Evolutionary conservation across 1,140 invertebrate genomes (phyloP), one percentile per base, ranked within the genome.

Genomic region (Solenopsis invicta): DNA sequence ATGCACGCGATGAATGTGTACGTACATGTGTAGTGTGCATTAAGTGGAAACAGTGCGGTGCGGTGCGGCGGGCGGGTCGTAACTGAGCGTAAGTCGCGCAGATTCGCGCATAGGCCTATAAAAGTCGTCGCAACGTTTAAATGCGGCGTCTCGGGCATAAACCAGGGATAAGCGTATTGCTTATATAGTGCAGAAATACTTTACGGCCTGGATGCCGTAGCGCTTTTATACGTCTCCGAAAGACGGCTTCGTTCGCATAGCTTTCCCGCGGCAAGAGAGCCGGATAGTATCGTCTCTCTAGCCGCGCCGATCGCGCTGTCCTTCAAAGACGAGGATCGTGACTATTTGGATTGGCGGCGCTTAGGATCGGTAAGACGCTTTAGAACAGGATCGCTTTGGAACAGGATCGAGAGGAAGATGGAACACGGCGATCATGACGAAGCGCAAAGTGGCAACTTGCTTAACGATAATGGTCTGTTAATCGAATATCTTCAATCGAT

Each of bases 111-210:
- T 72, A 66, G 59, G 89, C 81, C 89, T 90, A 90, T 90, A 90
- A 90, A 90, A 90, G 81, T 90, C 89, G 56, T 77, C 52, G 71
- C 81, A 82, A 88, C 81, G 76, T 90, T 90, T 88, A 88, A 90
- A 76, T 90, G 72, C 81, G 52, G 41, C 76, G 80, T 90, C 75
- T 37, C 75, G 45, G 71, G 67, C 72, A 90, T 90, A 90, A 90
- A 90, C 71, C 85, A 82, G 66, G 56, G 56, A 90, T 67, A 67
- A 67, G 41, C 66, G 74, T 88, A 77, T 87, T 89, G 89, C 86
- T 86, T 90, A 84, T 90, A 90, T 59, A 82, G 82, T 88, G 64
- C 64, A 90, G 86, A 90, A 90, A 90, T 90, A 90, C 77, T 62
- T 69, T 29, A 24, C 29, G 52, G 54, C 71, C 69, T 16, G 37